Evolutionary conservation across 2,797 vertebrate genomes (phyloP), one percentile per base, ranked within the genome.

Genomic region (Gouania willdenowi): DNA sequence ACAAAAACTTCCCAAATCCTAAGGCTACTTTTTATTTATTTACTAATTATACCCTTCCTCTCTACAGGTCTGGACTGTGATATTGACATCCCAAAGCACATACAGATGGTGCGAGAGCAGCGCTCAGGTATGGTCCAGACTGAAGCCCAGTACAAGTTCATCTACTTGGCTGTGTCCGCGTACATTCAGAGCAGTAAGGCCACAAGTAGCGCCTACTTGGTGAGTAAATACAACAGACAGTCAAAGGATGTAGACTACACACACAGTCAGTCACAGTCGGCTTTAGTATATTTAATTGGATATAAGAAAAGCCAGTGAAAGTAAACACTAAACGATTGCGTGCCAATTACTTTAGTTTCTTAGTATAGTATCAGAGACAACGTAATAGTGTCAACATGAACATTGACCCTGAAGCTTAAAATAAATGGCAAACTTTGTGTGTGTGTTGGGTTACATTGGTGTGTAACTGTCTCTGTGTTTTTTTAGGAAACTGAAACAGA

Each of bases 41-140:
- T n/a, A n/a, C n/a, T n/a, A n/a, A n/a, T n/a, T n/a, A n/a, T n/a
- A n/a, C n/a, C n/a, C n/a, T n/a, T n/a, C n/a, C 25, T 10, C 17
- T 5, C 10, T 37, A 11, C 45, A 98, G 96, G 95, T 17, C 63
- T 93, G 72, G 93, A 98, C 73, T 93, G 93, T 35, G 97, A 98
- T 66, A 92, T 99, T 1, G 94, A 98, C 74, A 93, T 99, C 62
- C 88, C 93, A 41, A 98, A 97, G 82, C 93, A 91, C 34, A 98
- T 99, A 68, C 93, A 94, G 88, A 96, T 95, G 93, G 94, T 99
- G 30, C 75, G 97, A 29, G 91, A 92, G 9, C 97, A 99, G 67
- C 89, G 97, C 22, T 99, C 97, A 0, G 97, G 97, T 26, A 98
- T 98, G 97, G 97, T 99, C 42, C 96, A 99, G 86, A 99, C 97